Percentiles rank a stretch among this genome's conserved stretches.
phyloP scores from a whole-genome alignment of 2,888 invertebrate genomes.

The Xestia rhomboidea region DNA sequence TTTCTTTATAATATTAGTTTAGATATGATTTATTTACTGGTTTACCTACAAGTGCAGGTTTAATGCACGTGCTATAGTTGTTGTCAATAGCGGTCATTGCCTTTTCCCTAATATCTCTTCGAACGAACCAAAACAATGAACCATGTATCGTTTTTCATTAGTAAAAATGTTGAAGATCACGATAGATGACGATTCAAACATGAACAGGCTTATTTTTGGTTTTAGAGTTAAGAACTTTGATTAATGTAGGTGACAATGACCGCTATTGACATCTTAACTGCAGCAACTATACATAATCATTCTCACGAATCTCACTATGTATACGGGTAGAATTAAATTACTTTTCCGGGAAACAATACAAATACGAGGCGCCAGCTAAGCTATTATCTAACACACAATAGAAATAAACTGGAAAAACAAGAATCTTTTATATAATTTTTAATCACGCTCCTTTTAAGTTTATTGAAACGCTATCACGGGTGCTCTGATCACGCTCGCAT shows the following conservation, averaged over 20 bases:
- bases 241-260: too few species aligned
- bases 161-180: too few species aligned
- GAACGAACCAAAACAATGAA: too few species aligned
- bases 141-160: too few species aligned
- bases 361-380: background rate
- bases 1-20: too few species aligned
- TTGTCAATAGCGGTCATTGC: too few species aligned
- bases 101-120: too few species aligned
- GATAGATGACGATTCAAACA: too few species aligned
- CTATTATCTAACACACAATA: conserved; percentile 39
- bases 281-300: too few species aligned
- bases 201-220: too few species aligned
- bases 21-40: background rate
- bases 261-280: too few species aligned
- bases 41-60: background rate
- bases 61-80: background rate
- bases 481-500: conserved; percentile 47
- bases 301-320: background rate
- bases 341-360: background rate
- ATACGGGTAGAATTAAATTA: background rate
- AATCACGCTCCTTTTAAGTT: conserved; percentile 45
- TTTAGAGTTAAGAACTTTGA: too few species aligned
- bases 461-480: conserved; percentile 46
- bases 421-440: conserved; percentile 37
- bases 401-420: conserved; percentile 36